These are phyloP conservation scores for Aethina tumida DNA, from an alignment of 1,140 invertebrate genomes.

Conservation along the genomic window DNA sequence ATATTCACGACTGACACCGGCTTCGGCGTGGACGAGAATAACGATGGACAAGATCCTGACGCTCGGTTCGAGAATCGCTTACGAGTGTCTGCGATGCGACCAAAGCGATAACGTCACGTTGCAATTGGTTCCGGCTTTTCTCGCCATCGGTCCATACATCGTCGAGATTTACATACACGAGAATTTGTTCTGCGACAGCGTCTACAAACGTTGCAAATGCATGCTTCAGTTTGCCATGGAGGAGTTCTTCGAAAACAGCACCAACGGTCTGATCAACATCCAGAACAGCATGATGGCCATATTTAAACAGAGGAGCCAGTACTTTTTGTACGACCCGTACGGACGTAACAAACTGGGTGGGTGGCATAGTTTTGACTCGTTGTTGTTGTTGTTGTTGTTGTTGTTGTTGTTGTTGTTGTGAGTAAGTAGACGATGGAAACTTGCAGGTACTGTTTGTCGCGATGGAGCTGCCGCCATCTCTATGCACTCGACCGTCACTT, in stretches of 20 bases:
- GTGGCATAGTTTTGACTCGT: constrained; percentile 11
- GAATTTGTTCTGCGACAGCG: constrained; percentile 40
- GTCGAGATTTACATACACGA: constrained; percentile 44
- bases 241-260: constrained; percentile 39
- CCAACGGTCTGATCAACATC: constrained; percentile 41
- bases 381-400: constrained; percentile 2
- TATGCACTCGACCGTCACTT: constrained; percentile 40
- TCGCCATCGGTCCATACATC: constrained; percentile 41
- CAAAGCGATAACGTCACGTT: constrained; percentile 38
- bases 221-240: constrained; percentile 34
- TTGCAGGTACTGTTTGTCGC: constrained; percentile 34
- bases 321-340: constrained; percentile 44
- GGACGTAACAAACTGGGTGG: constrained; percentile 37
- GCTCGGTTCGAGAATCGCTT: constrained; percentile 40
- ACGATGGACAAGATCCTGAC: constrained; percentile 44
- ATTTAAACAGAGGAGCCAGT: constrained; percentile 45
- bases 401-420: not conserved
- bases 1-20: constrained; percentile 43
- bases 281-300: constrained; percentile 38
- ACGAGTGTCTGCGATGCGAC: constrained; percentile 37
- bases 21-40: constrained; percentile 42
- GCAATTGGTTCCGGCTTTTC: constrained; percentile 42
- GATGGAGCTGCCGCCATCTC: constrained; percentile 38
- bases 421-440: not conserved
- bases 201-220: constrained; percentile 39